These are phyloP conservation scores for Cataglyphis albicans DNA, from an alignment of 2,888 invertebrate genomes.

Conservation along the genomic window DNA sequence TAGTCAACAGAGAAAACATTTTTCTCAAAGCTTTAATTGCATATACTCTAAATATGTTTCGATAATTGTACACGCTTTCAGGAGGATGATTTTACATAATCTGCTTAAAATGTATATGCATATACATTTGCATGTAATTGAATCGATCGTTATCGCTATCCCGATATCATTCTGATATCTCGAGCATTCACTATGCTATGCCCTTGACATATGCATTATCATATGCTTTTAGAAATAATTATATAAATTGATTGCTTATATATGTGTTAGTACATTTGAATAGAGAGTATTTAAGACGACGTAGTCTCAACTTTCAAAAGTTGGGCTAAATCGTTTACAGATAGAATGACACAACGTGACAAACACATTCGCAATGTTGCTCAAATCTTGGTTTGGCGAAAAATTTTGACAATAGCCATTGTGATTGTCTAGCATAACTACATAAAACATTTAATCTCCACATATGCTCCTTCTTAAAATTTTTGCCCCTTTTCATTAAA, in stretches of 20 bases:
- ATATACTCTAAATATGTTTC: constrained; percentile 29
- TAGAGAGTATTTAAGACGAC: constrained; percentile 17
- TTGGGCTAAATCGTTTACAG: constrained; percentile 4
- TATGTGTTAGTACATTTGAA: constrained; percentile 1
- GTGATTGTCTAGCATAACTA: constrained; percentile 16
- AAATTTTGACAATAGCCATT: not conserved
- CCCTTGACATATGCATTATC: not conserved
- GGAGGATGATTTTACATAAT: constrained; percentile 24
- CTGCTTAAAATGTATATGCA: constrained; percentile 21
- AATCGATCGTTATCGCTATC: constrained; percentile 12
- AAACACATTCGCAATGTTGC: constrained; percentile 39
- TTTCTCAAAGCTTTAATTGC: constrained; percentile 22
- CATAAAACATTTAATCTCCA: constrained; percentile 6
- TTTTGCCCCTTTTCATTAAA: not conserved
- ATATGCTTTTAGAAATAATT: constrained; percentile 7
- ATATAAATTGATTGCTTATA: not conserved
- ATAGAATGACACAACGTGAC: constrained; percentile 2
- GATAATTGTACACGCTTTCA: not conserved
- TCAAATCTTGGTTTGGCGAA: not conserved
- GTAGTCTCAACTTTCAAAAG: constrained; percentile 12
- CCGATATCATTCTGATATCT: not conserved
- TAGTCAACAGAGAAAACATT: not conserved
- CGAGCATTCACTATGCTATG: constrained; percentile 9
- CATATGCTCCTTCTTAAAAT: not conserved
- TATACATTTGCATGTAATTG: not conserved